phyloP scores from a whole-genome alignment of 1,140 invertebrate species.

The Drosophila equinoxialis region DNA sequence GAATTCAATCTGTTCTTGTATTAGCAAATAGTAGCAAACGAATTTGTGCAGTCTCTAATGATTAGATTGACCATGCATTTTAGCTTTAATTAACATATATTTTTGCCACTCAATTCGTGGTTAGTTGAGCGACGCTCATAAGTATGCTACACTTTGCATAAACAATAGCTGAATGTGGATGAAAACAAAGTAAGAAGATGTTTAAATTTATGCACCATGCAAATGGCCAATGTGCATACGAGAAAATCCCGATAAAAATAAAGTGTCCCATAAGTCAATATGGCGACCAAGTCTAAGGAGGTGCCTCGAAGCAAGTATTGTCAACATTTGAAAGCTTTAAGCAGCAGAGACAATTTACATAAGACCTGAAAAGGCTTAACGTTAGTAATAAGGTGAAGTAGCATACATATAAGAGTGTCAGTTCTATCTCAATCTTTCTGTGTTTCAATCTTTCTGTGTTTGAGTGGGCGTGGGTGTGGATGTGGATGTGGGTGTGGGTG shows the following conservation, averaged over 20 bases:
- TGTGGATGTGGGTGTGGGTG: background rate
- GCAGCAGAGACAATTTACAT: slow-evolving; percentile 47
- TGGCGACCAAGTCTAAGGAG: slow-evolving; percentile 1
- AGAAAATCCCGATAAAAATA: slow-evolving; percentile 49
- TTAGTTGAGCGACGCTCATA: too few relatives aligned
- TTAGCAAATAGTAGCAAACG: too few relatives aligned
- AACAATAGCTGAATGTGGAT: too few relatives aligned
- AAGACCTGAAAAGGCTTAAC: slow-evolving; percentile 28
- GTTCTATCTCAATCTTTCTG: background rate
- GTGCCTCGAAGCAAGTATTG: background rate
- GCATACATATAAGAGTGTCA: background rate
- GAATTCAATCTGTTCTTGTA: too few relatives aligned
- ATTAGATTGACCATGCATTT: too few relatives aligned
- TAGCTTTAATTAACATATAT: too few relatives aligned
- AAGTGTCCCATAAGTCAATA: slow-evolving; percentile 54
- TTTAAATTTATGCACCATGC: slow-evolving; percentile 18
- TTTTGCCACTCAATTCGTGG: too few relatives aligned
- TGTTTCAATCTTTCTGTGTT: background rate
- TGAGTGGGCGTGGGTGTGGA: background rate
- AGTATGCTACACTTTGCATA: too few relatives aligned
- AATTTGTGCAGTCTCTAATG: too few relatives aligned
- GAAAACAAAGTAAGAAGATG: background rate
- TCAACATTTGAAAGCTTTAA: slow-evolving; percentile 37
- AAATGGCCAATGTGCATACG: slow-evolving; percentile 10
- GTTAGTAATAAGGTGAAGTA: slow-evolving; percentile 1